phyloP scores from a whole-genome alignment of 2,797 vertebrate genomes.

The Myiotriccus ornatus region DNA sequence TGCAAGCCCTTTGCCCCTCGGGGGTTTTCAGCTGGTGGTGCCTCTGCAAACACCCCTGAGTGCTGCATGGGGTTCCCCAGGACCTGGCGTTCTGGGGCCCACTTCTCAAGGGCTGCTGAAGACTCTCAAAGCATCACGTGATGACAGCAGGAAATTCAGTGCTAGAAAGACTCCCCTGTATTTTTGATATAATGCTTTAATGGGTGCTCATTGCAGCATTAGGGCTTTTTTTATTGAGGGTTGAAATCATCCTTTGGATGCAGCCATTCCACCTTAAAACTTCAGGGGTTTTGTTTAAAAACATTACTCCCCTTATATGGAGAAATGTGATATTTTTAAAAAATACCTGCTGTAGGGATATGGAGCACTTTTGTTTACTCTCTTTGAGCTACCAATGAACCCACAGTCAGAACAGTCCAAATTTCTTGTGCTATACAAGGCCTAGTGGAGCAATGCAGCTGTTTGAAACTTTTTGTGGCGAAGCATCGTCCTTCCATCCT shows the following conservation, averaged over 20 bases:
- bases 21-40: not conserved
- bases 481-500: not conserved
- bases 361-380: not conserved
- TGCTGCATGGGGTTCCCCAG: not conserved
- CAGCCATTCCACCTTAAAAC: not conserved
- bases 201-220: not conserved
- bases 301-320: not conserved
- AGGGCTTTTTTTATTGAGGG: accelerated
- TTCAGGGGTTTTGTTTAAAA: not conserved
- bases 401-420: not conserved
- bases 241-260: not conserved
- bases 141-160: not conserved
- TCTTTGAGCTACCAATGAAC: not conserved
- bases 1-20: not conserved
- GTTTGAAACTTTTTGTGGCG: not conserved
- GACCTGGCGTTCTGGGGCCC: not conserved
- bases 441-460: not conserved
- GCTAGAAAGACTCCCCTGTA: not conserved
- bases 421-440: not conserved
- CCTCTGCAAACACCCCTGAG: not conserved
- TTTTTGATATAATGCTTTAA: not conserved
- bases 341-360: accelerated
- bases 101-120: not conserved
- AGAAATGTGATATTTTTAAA: not conserved
- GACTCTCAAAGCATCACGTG: not conserved